A percentile compares a stretch with the other conserved stretches of the same genome.
These are phyloP conservation scores for Polymixis flavicincta DNA, from an alignment of 2,888 invertebrate species.

Conservation along the genomic window DNA sequence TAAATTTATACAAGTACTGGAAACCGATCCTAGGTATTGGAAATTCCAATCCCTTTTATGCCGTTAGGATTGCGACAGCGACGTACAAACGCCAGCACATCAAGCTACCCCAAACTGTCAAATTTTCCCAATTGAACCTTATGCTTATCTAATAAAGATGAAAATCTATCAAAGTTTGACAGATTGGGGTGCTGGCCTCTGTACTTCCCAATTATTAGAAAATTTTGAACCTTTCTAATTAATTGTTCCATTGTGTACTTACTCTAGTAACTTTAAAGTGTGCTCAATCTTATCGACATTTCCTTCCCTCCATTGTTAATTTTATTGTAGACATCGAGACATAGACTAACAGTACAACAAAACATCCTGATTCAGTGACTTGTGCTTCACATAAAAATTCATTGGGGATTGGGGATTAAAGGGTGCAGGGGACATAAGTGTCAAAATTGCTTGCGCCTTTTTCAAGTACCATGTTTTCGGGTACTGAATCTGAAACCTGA, in stretches of 20 bases:
- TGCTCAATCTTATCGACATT: conserved; percentile 12
- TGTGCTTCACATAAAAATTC: neutral
- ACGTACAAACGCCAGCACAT: no score
- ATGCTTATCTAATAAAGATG: no score
- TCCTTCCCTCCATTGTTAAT: conserved; percentile 42
- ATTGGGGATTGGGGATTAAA: neutral
- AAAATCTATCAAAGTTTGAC: no score
- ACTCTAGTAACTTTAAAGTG: neutral
- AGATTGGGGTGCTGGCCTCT: no score
- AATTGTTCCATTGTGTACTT: conserved; percentile 37
- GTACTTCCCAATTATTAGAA: conserved; percentile 5
- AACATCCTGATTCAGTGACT: conserved; percentile 6
- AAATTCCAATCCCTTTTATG: neutral
- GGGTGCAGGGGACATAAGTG: no score
- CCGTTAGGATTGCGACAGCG: neutral
- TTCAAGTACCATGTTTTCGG: neutral
- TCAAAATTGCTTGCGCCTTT: neutral
- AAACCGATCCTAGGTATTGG: neutral
- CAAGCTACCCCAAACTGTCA: no score
- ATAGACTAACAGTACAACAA: neutral
- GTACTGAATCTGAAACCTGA: neutral
- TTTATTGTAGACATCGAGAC: neutral
- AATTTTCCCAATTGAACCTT: no score
- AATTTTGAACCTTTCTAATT: neutral
- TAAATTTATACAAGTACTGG: neutral